These are phyloP conservation scores for Trichomycterus rosablanca DNA, from an alignment of 2,113 vertebrate species.

Conservation along the genomic window DNA sequence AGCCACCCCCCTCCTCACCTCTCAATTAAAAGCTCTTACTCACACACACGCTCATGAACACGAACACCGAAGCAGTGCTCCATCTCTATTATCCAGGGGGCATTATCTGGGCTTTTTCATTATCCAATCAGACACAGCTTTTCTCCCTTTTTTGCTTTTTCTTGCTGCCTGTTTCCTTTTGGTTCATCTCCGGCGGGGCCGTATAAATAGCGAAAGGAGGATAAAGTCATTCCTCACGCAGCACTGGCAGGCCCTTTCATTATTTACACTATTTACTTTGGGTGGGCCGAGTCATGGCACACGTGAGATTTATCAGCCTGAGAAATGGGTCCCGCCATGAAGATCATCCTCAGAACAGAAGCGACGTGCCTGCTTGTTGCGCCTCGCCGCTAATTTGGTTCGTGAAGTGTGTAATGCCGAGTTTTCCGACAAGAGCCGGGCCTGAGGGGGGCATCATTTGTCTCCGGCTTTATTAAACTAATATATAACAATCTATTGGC, in stretches of 20 bases:
- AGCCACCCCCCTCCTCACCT: slow-evolving; percentile 41
- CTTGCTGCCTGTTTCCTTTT: slow-evolving; percentile 27
- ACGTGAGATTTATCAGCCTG: slow-evolving; percentile 80
- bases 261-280: slow-evolving; percentile 85
- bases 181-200: slow-evolving; percentile 51
- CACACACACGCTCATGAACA: slow-evolving; percentile 8
- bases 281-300: slow-evolving; percentile 67
- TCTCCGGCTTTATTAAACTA: slow-evolving; percentile 90
- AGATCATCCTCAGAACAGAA: slow-evolving; percentile 86
- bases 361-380: slow-evolving; percentile 71
- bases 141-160: slow-evolving; percentile 47
- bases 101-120: slow-evolving; percentile 70
- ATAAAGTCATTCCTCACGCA: slow-evolving; percentile 87
- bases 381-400: slow-evolving; percentile 78
- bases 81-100: slow-evolving; percentile 58
- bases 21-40: slow-evolving; percentile 48
- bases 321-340: slow-evolving; percentile 76
- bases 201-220: slow-evolving; percentile 73
- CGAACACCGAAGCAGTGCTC: slow-evolving; percentile 33
- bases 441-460: slow-evolving; percentile 70
- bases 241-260: slow-evolving; percentile 76
- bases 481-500: slow-evolving; percentile 76
- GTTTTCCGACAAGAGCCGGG: slow-evolving; percentile 58
- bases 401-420: slow-evolving; percentile 91
- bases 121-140: slow-evolving; percentile 64